phyloP scores from a whole-genome alignment of 2,113 vertebrate genomes.

The Oryctolagus cuniculus region mOryCun1.1 NC_091438.1:145798001-145798500 shows the following conservation, averaged over 20 bases:
- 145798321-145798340: rapidly evolving
- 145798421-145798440: not conserved
- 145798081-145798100: not conserved
- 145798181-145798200: no score
- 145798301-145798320: not conserved
- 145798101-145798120: no score
- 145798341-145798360: not conserved
- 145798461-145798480: no score
- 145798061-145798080: not conserved
- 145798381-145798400: not conserved
- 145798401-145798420: not conserved
- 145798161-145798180: no score
- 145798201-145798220: not conserved
- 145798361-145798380: rapidly evolving
- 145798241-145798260: not conserved
- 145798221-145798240: not conserved
- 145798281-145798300: not conserved
- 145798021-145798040: not conserved
- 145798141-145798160: not conserved
- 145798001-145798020: not conserved
- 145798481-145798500: no score
- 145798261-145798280: not conserved
- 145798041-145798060: not conserved
- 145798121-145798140: not conserved
- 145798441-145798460: no score